phyloP scores from a whole-genome alignment of 2,113 vertebrate genomes.

The Heterotis niloticus region DNA sequence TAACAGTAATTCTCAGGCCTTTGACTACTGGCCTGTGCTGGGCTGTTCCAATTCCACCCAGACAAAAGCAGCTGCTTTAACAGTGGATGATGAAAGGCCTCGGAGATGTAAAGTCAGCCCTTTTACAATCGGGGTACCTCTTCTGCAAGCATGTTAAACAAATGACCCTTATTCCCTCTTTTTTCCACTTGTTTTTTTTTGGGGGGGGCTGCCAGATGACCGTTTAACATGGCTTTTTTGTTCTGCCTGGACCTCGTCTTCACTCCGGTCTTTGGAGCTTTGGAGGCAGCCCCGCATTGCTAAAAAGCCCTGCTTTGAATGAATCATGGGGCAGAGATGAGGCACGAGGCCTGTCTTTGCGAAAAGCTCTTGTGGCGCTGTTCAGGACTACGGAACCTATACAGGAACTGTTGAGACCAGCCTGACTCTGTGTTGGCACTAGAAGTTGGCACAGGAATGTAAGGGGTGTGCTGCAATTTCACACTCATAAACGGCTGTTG shows the following conservation, averaged over 20 bases:
- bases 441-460: neutral
- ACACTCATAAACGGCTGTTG: too few relatives aligned
- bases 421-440: neutral
- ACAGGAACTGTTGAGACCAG: conserved; percentile 15
- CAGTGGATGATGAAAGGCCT: conserved; percentile 38
- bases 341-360: neutral
- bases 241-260: neutral
- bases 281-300: neutral
- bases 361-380: conserved; percentile 11
- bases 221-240: conserved; percentile 19
- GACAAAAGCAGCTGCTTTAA: conserved; percentile 38
- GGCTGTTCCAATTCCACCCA: conserved; percentile 38
- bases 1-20: conserved; percentile 39
- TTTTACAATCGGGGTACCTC: conserved; percentile 33
- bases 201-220: conserved; percentile 22
- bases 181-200: conserved; percentile 21
- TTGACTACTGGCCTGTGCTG: conserved; percentile 33
- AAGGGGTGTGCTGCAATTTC: too few relatives aligned
- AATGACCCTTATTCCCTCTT: conserved; percentile 20
- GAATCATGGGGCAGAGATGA: conserved; percentile 32
- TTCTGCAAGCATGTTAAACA: conserved; percentile 21
- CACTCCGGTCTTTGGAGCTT: conserved; percentile 18
- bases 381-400: conserved; percentile 6
- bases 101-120: conserved; percentile 26
- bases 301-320: neutral